Base-by-base conservation (phyloP, 1,140 invertebrate species). In the Bilobella aurantiaca region DNA sequence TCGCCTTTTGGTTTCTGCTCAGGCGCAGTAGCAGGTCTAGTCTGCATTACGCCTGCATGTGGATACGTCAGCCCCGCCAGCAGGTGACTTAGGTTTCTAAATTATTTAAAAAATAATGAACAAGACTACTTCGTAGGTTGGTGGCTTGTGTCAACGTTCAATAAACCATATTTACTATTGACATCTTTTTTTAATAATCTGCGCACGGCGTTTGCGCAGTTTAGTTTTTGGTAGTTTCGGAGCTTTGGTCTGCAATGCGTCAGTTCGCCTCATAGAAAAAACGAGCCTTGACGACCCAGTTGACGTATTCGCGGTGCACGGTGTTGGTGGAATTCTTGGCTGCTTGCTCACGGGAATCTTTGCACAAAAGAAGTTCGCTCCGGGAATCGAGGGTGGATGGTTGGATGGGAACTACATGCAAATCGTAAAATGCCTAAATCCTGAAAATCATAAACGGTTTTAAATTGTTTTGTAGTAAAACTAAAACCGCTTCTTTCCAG, bases 321-420 rank as follows among this genome's bases (percentile, higher is more conserved):
- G 64, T 8, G 64, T 66, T 21, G 31, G 64, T 62, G 64, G 64
- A 14, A 14, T 63, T 47, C 1, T 58, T 34, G 64, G 64, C 12
- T 59, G 25, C 18, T 16, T 66, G 3, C 30, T 66, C 3, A 67
- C 63, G 14, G 71, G 71, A 18, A 58, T 72, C 42, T 72, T 72
- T 59, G 71, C 71, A 5, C 64, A 69, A 30, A 72, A 72, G 61
- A n/a, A 18, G 18, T 37, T 64, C 18, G 62, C 65, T 8, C 31
- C 25, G 3, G 37, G 57, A 18, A 63, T 67, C 57, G 21, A 58
- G 25, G 69, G 66, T 21, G 70, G 70, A 21, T 64, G 70, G 63
- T 30, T 72, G 28, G 70, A 72, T 61, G 70, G 70, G 30, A 64
- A 72, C 34, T 72, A 67, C 67, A 67, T 65, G 32, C 70, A 72